Conservation (phyloP, 2,888 invertebrate species). For the Epicampocera succincta region DNA sequence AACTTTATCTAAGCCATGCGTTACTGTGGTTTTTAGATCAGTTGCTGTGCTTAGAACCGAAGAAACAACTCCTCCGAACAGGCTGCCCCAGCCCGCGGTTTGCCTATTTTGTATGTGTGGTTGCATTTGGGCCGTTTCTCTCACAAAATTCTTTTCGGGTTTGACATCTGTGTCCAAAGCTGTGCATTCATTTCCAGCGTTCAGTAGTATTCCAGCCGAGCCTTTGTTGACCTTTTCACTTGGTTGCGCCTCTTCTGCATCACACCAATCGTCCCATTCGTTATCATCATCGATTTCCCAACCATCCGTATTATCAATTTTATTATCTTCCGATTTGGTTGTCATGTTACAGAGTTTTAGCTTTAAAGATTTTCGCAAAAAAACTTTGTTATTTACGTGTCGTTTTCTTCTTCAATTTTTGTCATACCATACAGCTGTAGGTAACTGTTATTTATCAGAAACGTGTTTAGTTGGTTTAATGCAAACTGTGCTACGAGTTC, state of each 20-base stretch:
- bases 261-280: conserved; percentile 79
- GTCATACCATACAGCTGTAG: conserved; percentile 19
- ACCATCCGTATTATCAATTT: conserved; percentile 69
- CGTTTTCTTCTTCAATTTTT: conserved; percentile 21
- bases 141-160: conserved; percentile 44
- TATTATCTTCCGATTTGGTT: conserved; percentile 42
- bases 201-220: background rate
- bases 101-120: conserved; percentile 8
- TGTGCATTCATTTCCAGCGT: conserved; percentile 10
- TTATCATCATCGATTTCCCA: conserved; percentile 76
- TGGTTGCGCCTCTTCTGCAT: conserved; percentile 71
- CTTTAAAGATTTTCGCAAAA: background rate
- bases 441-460: background rate
- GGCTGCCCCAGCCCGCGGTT: conserved; percentile 79
- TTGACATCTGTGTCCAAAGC: background rate
- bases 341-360: conserved; percentile 56
- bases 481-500: background rate
- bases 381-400: conserved; percentile 64
- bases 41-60: conserved; percentile 89
- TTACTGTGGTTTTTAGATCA: conserved; percentile 89
- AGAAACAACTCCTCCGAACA: conserved; percentile 88
- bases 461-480: conserved; percentile 35
- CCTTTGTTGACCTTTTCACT: conserved; percentile 32
- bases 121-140: background rate
- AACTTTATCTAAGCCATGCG: conserved; percentile 91